Base-by-base conservation (phyloP, 2,797 vertebrate species). In the Sandelia bainsii region DNA sequence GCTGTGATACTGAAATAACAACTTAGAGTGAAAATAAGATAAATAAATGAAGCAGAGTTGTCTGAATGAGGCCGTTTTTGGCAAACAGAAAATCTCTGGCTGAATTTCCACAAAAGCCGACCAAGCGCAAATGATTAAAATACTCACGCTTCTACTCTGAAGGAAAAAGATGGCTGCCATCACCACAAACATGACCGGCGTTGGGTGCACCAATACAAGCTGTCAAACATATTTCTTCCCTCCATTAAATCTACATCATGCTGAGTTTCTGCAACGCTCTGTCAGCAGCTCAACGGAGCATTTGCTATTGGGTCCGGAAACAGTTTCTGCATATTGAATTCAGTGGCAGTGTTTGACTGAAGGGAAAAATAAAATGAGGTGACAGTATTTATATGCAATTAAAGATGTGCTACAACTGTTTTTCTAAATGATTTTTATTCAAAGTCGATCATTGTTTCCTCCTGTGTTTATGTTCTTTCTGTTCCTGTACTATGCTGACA, bases 401-500 rank as follows among this genome's bases (percentile, higher is more conserved):
- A 14, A 12, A 53, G 67, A 68, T 48, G 34, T 42, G 19, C 2
- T 34, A 1, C 37, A 63, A 51, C 40, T 56, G 48, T 62, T 13
- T 2, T 25, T 67, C 27, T 58, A 23, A 37, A 58, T 46, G 51
- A 3, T 57, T 60, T 67, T 20, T 13, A 25, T 16, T 59, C 12
- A 59, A 37, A 5, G 19, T 23, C 27, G 60, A n/a, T 74, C 27
- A 75, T 68, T 23, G 56, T 63, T 76, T 71, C 61, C 61, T 45
- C 48, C 40, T 79, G 72, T 85, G 71, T 69, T 84, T 58, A 65
- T 48, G n/a, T 7, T 57, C n/a, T 12, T 25, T 37, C 14, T 44
- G 56, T 39, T 54, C 42, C 51, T 37, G 34, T 45, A 25, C 72
- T 68, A 46, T 37, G 29, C 19, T 20, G 3, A 56, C 64, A 78